These are phyloP conservation scores for Enteromius fasciolatus DNA, from an alignment of 2,797 vertebrate species.

Conservation along the genomic window DNA sequence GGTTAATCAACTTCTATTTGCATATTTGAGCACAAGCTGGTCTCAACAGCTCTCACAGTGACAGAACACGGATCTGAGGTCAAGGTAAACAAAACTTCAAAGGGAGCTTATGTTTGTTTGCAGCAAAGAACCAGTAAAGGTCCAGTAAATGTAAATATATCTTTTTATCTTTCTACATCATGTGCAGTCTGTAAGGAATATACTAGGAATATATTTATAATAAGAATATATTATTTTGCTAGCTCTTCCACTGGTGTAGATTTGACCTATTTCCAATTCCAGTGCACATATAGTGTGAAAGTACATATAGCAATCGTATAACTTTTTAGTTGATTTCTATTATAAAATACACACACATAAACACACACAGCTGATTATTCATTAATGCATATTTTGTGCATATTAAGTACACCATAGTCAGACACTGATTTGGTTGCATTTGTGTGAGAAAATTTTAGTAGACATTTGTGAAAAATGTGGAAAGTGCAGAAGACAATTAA, in stretches of 20 bases:
- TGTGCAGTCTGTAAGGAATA: conserved; percentile 69
- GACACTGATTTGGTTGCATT: conserved; percentile 38
- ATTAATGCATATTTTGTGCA: conserved; percentile 12
- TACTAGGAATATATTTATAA: conserved; percentile 26
- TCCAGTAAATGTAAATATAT: not conserved
- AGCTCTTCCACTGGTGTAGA: conserved; percentile 58
- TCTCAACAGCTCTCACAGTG: conserved; percentile 55
- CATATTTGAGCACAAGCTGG: conserved; percentile 64
- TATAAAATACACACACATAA: not conserved
- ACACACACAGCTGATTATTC: conserved; percentile 6
- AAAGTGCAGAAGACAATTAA: not conserved
- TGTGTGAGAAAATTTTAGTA: conserved; percentile 43
- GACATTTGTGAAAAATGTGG: conserved; percentile 14
- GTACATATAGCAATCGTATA: too few relatives aligned
- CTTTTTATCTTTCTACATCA: conserved; percentile 18
- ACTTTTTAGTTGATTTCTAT: too few relatives aligned
- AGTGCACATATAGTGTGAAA: too few relatives aligned
- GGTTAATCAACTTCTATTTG: conserved; percentile 73
- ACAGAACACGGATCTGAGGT: conserved; percentile 62
- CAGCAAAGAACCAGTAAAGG: not conserved
- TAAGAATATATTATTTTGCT: conserved; percentile 15
- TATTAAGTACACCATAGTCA: conserved; percentile 23
- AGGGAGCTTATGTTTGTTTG: conserved; percentile 47
- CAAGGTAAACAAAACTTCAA: conserved; percentile 49
- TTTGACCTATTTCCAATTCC: not conserved